Evolutionary conservation across 2,797 vertebrate species (phyloP).

Genomic region (Enteromius unitaeniatus): DNA sequence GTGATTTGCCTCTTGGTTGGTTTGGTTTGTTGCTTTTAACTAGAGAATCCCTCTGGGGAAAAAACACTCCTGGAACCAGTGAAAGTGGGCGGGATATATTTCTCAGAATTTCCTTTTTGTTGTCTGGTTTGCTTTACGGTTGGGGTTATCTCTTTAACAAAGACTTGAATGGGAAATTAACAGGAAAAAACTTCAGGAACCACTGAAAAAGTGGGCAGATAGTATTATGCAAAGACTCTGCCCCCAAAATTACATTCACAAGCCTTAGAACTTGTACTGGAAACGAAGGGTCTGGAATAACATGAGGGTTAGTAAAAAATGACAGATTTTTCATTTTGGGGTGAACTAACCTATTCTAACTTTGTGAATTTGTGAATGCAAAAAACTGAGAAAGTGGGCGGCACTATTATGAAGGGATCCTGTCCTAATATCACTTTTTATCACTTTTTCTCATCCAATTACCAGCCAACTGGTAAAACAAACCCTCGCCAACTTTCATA

Average conservation of each 20-base stretch:
- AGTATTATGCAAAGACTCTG: neutral
- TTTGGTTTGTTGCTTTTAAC: neutral
- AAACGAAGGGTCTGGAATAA: too few species aligned
- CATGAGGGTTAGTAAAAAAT: too few species aligned
- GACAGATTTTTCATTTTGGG: too few species aligned
- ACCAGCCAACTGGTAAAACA: neutral
- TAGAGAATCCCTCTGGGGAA: neutral
- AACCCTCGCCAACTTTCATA: neutral
- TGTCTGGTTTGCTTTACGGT: neutral
- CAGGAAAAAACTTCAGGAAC: neutral
- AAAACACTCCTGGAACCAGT: neutral
- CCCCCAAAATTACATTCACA: neutral
- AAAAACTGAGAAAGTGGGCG: too few species aligned
- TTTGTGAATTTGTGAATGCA: too few species aligned
- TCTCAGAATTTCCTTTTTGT: neutral
- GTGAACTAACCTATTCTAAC: too few species aligned
- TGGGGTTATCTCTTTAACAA: neutral
- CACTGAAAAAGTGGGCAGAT: neutral
- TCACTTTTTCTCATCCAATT: neutral
- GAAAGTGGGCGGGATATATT: neutral
- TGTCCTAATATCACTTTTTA: neutral
- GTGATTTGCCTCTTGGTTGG: neutral
- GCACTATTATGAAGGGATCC: too few species aligned
- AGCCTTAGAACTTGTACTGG: too few species aligned
- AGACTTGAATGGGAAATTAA: neutral